These are phyloP conservation scores for Seriola rivoliana DNA, from an alignment of 2,113 vertebrate species.

Conservation along the genomic window DNA sequence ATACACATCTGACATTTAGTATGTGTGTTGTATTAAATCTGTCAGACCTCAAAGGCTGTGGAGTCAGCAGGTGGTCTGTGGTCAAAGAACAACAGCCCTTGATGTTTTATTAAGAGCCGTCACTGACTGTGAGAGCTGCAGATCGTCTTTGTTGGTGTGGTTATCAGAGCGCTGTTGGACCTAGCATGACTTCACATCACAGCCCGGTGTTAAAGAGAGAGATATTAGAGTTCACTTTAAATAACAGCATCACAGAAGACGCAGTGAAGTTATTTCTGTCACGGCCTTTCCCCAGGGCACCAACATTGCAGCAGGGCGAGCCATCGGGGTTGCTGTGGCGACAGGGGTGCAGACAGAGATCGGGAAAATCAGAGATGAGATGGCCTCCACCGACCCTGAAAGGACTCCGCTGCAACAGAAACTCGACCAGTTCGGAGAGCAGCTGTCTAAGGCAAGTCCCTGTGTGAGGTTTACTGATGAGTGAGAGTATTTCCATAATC, in stretches of 20 bases:
- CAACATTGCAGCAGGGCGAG: conserved; percentile 85
- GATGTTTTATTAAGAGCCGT: conserved; percentile 62
- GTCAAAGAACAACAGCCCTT: conserved; percentile 33
- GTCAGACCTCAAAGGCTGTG: conserved; percentile 37
- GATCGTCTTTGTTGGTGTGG: neutral
- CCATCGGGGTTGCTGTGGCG: conserved; percentile 84
- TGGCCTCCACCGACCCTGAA: conserved; percentile 85
- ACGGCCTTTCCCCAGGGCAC: conserved; percentile 76
- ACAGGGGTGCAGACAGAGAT: conserved; percentile 87
- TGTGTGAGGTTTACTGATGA: neutral
- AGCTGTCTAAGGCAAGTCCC: conserved; percentile 82
- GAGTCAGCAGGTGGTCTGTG: conserved; percentile 21
- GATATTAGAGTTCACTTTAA: neutral
- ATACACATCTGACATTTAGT: neutral
- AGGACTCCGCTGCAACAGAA: conserved; percentile 86
- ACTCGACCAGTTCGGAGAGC: conserved; percentile 87
- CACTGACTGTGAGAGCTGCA: conserved; percentile 21
- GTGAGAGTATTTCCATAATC: neutral
- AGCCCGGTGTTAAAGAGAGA: neutral
- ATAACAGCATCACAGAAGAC: too few species aligned
- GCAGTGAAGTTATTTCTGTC: neutral
- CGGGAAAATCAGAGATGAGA: conserved; percentile 87
- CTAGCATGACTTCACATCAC: neutral
- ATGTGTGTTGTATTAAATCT: conserved; percentile 21
- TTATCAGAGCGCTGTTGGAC: neutral